Evolutionary conservation across 2,888 invertebrate genomes (phyloP).

Genomic region (Xanthia icteritia): DNA sequence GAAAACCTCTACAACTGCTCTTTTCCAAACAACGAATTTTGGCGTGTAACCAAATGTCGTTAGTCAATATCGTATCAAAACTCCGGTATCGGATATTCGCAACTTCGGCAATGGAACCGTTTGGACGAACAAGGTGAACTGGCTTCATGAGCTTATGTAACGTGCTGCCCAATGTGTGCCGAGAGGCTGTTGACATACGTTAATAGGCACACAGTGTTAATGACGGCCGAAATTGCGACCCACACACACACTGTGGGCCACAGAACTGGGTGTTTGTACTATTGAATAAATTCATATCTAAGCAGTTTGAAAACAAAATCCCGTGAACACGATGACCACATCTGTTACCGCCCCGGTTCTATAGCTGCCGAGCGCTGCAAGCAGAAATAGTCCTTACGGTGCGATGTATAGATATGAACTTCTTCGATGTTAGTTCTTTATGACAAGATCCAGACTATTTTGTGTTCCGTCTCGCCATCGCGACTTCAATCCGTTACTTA

Average conservation of each 20-base stretch:
- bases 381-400: too few relatives aligned
- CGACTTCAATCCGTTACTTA: not conserved
- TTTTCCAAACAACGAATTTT: not conserved
- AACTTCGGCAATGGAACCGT: constrained; percentile 44
- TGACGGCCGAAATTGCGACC: constrained; percentile 45
- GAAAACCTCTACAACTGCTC: not conserved
- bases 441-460: not conserved
- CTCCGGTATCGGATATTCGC: constrained; percentile 28
- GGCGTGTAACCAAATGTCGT: not conserved
- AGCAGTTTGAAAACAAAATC: too few relatives aligned
- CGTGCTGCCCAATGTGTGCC: constrained; percentile 39
- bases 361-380: too few relatives aligned
- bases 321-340: too few relatives aligned
- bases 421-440: too few relatives aligned
- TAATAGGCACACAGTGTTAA: constrained; percentile 34
- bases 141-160: constrained; percentile 49
- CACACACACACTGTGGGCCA: constrained; percentile 27
- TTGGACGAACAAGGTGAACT: constrained; percentile 68
- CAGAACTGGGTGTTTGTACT: not conserved
- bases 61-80: constrained; percentile 17
- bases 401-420: too few relatives aligned
- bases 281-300: too few relatives aligned
- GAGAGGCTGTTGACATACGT: constrained; percentile 47
- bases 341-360: too few relatives aligned
- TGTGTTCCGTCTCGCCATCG: not conserved